Evolutionary conservation across 2,113 vertebrate species (phyloP).

Genomic region (Cyrtonyx montezumae): DNA sequence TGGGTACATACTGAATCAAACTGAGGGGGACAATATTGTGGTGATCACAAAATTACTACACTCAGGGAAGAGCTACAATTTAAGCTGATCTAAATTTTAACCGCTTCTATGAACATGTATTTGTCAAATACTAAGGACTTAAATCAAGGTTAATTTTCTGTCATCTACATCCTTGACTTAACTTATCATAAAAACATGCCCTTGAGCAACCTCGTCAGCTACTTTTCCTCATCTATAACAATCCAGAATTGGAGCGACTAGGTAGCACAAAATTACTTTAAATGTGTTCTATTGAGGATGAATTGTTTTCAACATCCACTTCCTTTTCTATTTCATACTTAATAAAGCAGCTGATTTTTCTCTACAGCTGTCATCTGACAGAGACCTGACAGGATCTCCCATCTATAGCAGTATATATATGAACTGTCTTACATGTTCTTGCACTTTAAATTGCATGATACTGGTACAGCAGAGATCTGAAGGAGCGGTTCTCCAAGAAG

Average conservation of each 20-base stretch:
- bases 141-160: background rate
- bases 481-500: background rate
- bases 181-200: background rate
- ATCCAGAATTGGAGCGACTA: background rate
- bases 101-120: background rate
- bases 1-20: background rate
- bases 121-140: background rate
- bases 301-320: background rate
- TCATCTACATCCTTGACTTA: background rate
- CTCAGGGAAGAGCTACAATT: background rate
- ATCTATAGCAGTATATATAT: background rate
- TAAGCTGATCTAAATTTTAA: background rate
- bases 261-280: background rate
- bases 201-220: background rate
- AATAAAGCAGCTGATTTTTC: background rate
- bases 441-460: background rate
- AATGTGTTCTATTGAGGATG: background rate
- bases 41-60: background rate
- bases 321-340: background rate
- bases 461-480: background rate
- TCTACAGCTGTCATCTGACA: background rate
- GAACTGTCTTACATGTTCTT: background rate
- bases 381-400: background rate
- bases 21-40: background rate
- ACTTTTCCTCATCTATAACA: background rate